phyloP scores from a whole-genome alignment of 2,113 vertebrate genomes.

The Steatornis caripensis region DNA sequence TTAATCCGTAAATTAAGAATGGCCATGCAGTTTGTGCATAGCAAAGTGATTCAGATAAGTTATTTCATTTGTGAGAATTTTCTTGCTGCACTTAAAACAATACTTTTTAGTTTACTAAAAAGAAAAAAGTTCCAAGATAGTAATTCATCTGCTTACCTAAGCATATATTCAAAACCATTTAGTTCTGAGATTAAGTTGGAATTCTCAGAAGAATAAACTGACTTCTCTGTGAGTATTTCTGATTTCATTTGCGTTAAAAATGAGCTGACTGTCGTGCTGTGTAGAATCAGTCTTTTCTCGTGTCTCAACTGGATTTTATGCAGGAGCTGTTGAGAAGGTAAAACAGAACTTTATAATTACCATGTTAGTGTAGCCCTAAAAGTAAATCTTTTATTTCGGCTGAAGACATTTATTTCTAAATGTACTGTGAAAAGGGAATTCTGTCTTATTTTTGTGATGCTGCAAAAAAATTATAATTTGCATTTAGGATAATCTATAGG shows the following conservation, averaged over 20 bases:
- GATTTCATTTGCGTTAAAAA: constrained; percentile 12
- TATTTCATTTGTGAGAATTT: not conserved
- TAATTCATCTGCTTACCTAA: constrained; percentile 7
- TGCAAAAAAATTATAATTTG: not conserved
- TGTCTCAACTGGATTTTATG: not conserved
- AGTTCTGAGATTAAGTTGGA: constrained; percentile 7
- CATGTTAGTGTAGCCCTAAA: not conserved
- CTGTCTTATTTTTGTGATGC: not conserved
- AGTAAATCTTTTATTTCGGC: not conserved
- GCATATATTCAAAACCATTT: not conserved
- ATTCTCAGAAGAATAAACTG: constrained; percentile 23
- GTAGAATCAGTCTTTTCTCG: not conserved
- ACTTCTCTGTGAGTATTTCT: not conserved
- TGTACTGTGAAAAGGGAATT: not conserved
- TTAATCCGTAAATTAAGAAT: not conserved
- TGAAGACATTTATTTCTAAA: not conserved
- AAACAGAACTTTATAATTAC: not conserved
- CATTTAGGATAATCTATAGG: not conserved
- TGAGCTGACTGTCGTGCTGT: accelerated
- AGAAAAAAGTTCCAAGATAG: not conserved
- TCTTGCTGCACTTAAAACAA: not conserved
- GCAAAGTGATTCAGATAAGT: not conserved
- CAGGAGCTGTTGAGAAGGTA: not conserved
- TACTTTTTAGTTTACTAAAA: not conserved
- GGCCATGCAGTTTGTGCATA: not conserved